phyloP scores from a whole-genome alignment of 2,113 vertebrate species.

The Psettodes erumei region DNA sequence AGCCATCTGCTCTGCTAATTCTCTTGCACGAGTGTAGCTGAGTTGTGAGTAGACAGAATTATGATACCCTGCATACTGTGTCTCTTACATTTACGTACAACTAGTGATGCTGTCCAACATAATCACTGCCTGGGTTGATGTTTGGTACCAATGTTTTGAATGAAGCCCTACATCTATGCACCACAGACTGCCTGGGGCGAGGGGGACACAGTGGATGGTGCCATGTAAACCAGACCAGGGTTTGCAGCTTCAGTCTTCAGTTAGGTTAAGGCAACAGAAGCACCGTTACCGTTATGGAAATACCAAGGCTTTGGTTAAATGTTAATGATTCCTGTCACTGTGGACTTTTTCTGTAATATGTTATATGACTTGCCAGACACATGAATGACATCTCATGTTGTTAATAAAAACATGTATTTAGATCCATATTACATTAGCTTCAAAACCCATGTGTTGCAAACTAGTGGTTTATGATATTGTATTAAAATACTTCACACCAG shows the following conservation, averaged over 20 bases:
- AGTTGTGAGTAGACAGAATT: background rate
- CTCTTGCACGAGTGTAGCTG: background rate
- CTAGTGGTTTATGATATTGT: background rate
- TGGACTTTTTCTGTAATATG: too few species aligned
- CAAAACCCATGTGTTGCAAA: background rate
- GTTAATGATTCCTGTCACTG: too few species aligned
- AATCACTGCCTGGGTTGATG: background rate
- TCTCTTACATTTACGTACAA: background rate
- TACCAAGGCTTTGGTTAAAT: too few species aligned
- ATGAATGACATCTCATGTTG: too few species aligned
- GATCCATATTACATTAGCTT: background rate
- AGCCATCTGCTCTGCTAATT: background rate
- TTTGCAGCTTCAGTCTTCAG: too few species aligned
- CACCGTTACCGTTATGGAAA: too few species aligned
- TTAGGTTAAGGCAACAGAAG: too few species aligned
- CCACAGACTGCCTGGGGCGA: too few species aligned
- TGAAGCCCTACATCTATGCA: background rate
- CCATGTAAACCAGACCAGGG: too few species aligned
- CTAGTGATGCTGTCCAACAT: background rate
- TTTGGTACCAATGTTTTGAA: background rate
- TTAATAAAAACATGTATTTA: too few species aligned
- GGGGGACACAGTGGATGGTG: too few species aligned
- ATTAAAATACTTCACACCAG: background rate
- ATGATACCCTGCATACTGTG: background rate
- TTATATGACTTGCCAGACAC: too few species aligned